These are phyloP conservation scores for Aptenodytes forsteri DNA, from an alignment of 2,113 vertebrate species.

Conservation along the genomic window DNA sequence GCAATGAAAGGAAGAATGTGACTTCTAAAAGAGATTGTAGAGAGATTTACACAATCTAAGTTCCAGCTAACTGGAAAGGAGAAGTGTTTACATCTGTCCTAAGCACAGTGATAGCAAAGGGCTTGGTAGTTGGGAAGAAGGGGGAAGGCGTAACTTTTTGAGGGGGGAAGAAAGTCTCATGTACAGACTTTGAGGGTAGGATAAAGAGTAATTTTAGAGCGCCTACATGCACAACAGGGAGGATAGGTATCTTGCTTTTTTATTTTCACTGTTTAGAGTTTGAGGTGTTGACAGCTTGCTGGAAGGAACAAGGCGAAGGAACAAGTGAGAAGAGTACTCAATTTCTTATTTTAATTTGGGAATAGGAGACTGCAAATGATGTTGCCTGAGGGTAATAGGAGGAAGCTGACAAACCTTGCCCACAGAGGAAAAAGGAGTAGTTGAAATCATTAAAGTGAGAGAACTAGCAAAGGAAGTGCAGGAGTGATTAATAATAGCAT, in stretches of 20 bases:
- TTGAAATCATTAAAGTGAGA: not conserved
- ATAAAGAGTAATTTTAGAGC: not conserved
- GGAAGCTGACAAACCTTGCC: not conserved
- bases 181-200: not conserved
- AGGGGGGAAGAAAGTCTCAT: fast-evolving
- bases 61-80: not conserved
- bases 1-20: not conserved
- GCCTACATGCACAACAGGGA: fast-evolving
- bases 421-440: not conserved
- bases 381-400: not conserved
- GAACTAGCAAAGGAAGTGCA: not conserved
- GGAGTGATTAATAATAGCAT: not conserved
- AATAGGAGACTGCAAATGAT: not conserved
- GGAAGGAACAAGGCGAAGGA: not conserved
- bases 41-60: not conserved
- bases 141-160: not conserved
- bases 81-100: not conserved
- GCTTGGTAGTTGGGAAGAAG: not conserved
- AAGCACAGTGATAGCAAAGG: not conserved
- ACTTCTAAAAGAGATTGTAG: not conserved
- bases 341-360: conserved; percentile 2
- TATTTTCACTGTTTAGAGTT: not conserved
- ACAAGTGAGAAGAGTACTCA: not conserved
- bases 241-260: not conserved
- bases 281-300: conserved; percentile 39